Base-by-base conservation (phyloP, 2,797 vertebrate species). In the Coccyzus lansbergi region DNA sequence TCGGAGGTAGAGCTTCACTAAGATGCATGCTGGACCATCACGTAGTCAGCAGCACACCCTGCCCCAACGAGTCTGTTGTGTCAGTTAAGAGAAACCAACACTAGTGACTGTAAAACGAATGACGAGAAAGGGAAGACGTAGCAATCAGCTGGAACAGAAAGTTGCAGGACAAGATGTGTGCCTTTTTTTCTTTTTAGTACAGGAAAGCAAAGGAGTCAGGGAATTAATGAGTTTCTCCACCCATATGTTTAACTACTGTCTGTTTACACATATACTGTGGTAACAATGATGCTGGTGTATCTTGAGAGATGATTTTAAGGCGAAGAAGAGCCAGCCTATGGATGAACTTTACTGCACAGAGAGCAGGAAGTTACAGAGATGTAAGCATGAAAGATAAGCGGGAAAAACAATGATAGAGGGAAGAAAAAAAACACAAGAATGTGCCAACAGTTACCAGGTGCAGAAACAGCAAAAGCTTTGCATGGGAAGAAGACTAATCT, bases 311-410 rank as follows among this genome's bases (percentile, higher is more conserved):
- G n/a, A 87, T 87, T 93, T 75, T 44, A 88, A 85, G 82, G 88
- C 52, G 70, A 91, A 78, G 75, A 89, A 53, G 34, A 81, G 85
- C 22, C 79, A 95, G 82, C 40, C 55, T 76, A 51, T 49, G 36
- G 31, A 81, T 88, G 84, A 96, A 93, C 82, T 86, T 85, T 15
- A 53, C 48, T 76, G 62, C 59, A 92, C 34, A 55, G 60, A 13
- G 38, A 95, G 86, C 71, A 95, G 92, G 88, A 96, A 88, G 88
- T 72, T 91, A 75, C 62, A 86, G 78, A 94, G 86, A 95, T 89
- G 69, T 20, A 87, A 94, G 75, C 72, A 72, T 17, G 15, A 83
- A 83, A 95, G 89, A 91, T 77, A 91, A 94, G 88, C 44, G 58
- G 24, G 14, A 13, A 87, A 75, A 93, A 87, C 1, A 3, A 92